Evolutionary conservation across 2,888 invertebrate species (phyloP).

Genomic region (Apamea anceps): DNA sequence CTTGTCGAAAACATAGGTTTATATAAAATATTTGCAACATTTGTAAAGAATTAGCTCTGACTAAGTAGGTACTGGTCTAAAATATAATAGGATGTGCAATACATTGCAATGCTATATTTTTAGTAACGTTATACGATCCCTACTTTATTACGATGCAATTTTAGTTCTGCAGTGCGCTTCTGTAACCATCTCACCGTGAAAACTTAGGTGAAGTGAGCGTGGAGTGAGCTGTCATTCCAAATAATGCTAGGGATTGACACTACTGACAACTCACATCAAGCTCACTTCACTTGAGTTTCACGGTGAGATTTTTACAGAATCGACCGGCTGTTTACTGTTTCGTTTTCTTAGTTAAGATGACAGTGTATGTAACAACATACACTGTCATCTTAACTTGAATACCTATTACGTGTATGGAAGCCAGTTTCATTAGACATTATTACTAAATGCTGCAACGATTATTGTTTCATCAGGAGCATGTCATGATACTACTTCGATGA

Average conservation of each 20-base stretch:
- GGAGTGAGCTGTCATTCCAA: too few relatives aligned
- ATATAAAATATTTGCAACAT: slow-evolving; percentile 17
- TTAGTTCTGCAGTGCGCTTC: too few relatives aligned
- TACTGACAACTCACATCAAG: too few relatives aligned
- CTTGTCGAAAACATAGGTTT: slow-evolving; percentile 19
- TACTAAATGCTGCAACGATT: slow-evolving; percentile 31
- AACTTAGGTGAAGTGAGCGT: too few relatives aligned
- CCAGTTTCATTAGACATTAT: slow-evolving; percentile 22
- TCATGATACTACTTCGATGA: slow-evolving; percentile 25
- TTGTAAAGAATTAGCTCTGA: not conserved
- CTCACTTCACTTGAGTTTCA: too few relatives aligned
- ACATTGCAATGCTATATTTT: slow-evolving; percentile 17
- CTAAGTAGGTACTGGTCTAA: not conserved
- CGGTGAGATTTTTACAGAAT: too few relatives aligned
- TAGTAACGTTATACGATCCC: not conserved
- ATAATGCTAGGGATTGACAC: too few relatives aligned
- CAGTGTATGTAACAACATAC: too few relatives aligned
- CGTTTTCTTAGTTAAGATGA: too few relatives aligned
- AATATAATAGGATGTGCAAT: slow-evolving; percentile 1
- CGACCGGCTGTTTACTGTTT: too few relatives aligned
- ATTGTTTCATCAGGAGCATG: slow-evolving; percentile 59
- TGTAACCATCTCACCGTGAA: too few relatives aligned
- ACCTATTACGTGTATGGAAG: slow-evolving; percentile 14
- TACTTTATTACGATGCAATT: not conserved
- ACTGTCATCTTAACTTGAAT: slow-evolving; percentile 9